phyloP scores from a whole-genome alignment of 2,888 invertebrate species.

The Altica lythri region DNA sequence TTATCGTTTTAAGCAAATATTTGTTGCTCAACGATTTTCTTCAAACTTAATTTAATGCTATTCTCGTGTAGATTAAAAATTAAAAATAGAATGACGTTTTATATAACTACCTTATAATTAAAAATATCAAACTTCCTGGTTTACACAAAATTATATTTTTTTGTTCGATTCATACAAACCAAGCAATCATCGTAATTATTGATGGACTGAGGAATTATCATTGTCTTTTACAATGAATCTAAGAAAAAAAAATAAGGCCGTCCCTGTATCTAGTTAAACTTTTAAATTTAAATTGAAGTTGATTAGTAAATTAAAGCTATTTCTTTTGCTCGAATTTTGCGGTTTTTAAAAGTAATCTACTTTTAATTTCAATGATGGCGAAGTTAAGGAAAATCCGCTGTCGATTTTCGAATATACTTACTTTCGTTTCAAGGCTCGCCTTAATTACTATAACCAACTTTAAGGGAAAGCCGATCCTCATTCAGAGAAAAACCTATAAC shows the following conservation, averaged over 20 bases:
- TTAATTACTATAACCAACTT: conserved; percentile 50
- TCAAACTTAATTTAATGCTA: too few species aligned
- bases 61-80: too few species aligned
- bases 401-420: conserved; percentile 37
- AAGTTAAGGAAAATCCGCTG: conserved; percentile 36
- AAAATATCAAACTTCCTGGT: not conserved
- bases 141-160: too few species aligned
- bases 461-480: conserved; percentile 49
- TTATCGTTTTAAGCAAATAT: too few species aligned
- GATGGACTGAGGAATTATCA: too few species aligned
- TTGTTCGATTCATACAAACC: too few species aligned
- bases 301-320: conserved; percentile 35
- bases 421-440: conserved; percentile 24
- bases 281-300: conserved; percentile 30
- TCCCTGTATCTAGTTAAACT: conserved; percentile 3
- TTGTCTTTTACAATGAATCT: too few species aligned
- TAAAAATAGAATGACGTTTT: too few species aligned
- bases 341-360: conserved; percentile 40
- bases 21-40: too few species aligned
- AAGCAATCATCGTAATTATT: too few species aligned
- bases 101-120: too few species aligned
- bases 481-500: conserved; percentile 52
- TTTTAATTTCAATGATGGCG: conserved; percentile 38
- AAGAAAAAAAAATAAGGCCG: not conserved
- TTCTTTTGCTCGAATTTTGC: conserved; percentile 34